Base-by-base conservation (phyloP, 2,888 invertebrate species). In the Epirrhoe alternata region DNA sequence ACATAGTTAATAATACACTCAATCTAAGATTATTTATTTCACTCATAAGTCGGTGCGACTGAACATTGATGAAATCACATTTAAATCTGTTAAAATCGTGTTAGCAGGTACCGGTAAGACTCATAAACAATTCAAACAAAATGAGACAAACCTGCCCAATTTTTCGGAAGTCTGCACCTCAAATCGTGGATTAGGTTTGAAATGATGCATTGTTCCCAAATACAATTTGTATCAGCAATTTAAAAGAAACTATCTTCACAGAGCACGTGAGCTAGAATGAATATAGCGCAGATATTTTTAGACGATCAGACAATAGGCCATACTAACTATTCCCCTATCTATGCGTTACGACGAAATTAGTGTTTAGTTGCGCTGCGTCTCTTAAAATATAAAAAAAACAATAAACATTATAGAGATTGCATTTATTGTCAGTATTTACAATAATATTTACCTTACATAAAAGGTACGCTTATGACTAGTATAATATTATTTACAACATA, bases 391-490 rank as follows among this genome's bases (percentile, higher is more conserved):
- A 16, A 35, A 35, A 35, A 14, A 47, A 7, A 47, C 47, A 47
- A 16, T 16, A 47, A 47, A 47, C 47, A 16, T 14, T 61, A 33
- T 49, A 56, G 51, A 60, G 67, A 77, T 77, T 79, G 73, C 75
- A 82, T 80, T 83, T 82, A 86, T 83, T 84, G 80, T 71, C 70
- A 70, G 62, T 85, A 85, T 87, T 77, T 86, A 86, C 84, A 87
- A 74, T 75, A 77, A 66, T 69, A 72, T 80, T 77, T 84, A 82
- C 84, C 84, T 81, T 79, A 78, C 51, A 59, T 65, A 53, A 77
- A 84, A 85, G 84, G 84, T 81, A 82, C 64, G 66, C 87, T 88
- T 88, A 88, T 72, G 80, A 83, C 85, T 89, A 87, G 80, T 80
- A 79, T 78, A 70, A 78, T 84, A 73, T 71, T 83, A 82, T 84